Conservation (phyloP, 2,113 vertebrate genomes). For the Chascanopsetta lugubris region DNA sequence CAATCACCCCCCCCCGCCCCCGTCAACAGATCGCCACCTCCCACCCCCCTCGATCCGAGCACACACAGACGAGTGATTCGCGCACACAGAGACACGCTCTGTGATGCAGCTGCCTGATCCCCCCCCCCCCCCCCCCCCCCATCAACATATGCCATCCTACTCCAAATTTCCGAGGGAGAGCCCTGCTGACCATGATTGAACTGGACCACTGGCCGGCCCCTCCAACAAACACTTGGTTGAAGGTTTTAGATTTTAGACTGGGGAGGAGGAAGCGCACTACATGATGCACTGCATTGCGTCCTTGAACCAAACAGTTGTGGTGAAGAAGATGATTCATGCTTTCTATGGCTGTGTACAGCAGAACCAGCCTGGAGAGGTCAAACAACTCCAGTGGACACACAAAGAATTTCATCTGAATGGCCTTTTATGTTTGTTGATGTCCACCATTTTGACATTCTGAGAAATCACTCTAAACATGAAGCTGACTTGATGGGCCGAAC, state of each 20-base stretch:
- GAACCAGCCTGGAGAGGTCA: not conserved
- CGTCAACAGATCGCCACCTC: no score
- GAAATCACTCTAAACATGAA: not conserved
- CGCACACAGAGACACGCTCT: no score
- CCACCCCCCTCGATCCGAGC: no score
- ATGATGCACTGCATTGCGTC: not conserved
- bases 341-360: constrained; percentile 7
- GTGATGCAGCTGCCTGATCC: no score
- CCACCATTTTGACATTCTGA: not conserved
- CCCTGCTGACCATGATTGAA: constrained; percentile 11
- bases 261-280: not conserved
- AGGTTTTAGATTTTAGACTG: not conserved
- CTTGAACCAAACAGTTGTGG: not conserved
- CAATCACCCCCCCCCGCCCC: no score
- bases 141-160: no score
- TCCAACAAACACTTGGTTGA: not conserved
- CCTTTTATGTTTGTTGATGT: not conserved
- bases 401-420: not conserved
- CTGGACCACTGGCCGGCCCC: not conserved
- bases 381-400: not conserved
- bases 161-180: no score
- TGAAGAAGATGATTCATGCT: constrained; percentile 18
- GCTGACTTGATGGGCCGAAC: not conserved
- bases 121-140: no score
- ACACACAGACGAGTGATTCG: no score